A percentile compares a stretch with the other conserved stretches of the same genome.
Conservation (phyloP, 2,888 invertebrate genomes). For the Harpalus rubripes region DNA sequence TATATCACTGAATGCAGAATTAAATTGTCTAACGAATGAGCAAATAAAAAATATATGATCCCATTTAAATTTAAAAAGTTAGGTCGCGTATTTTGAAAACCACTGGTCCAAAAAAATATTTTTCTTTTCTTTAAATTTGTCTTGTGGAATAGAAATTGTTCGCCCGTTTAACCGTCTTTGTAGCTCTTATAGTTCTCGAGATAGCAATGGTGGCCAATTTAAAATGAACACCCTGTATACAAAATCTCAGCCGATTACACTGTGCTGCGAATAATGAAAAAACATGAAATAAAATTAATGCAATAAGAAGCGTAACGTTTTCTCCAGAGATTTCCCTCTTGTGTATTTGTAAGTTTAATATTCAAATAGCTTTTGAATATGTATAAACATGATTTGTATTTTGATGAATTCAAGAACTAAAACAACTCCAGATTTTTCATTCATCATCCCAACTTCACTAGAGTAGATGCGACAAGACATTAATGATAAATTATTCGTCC, state of each 20-base stretch:
- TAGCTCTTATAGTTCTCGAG: no score
- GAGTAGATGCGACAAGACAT: neutral
- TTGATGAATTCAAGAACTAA: conserved; percentile 27
- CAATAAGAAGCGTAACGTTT: conserved; percentile 1
- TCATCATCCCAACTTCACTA: neutral
- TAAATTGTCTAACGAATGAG: no score
- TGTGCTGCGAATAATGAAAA: neutral
- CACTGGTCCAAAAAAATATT: no score
- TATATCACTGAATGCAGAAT: no score
- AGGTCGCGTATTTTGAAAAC: no score
- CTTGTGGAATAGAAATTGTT: no score
- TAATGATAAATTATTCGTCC: conserved; percentile 15
- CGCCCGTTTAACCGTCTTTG: no score
- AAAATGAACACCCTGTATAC: no score
- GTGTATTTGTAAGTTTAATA: conserved; percentile 2
- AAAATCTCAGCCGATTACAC: neutral
- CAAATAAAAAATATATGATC: no score
- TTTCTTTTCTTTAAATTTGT: no score
- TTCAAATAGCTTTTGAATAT: conserved; percentile 29
- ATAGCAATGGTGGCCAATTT: no score
- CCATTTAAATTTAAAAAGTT: no score
- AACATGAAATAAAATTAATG: neutral
- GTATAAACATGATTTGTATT: conserved; percentile 22
- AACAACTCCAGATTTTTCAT: conserved; percentile 11
- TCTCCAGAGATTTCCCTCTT: neutral